These are phyloP conservation scores for Aporophyla lueneburgensis DNA, from an alignment of 2,888 invertebrate species.

Conservation along the genomic window DNA sequence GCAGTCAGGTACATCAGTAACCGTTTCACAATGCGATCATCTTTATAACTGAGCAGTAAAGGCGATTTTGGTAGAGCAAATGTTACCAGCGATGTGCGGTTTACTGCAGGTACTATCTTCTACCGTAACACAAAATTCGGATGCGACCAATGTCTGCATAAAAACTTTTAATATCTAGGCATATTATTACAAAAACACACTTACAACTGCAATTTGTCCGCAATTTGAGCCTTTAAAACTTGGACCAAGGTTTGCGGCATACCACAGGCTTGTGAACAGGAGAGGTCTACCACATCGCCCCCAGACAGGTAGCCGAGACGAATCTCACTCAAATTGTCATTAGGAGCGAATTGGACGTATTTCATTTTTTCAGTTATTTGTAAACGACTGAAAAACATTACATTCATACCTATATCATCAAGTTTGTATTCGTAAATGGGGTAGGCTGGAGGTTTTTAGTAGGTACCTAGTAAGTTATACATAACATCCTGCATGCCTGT, in stretches of 20 bases:
- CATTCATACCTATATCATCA: not conserved
- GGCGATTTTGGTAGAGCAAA: not conserved
- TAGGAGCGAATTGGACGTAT: slow-evolving; percentile 92
- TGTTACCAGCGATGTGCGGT: not conserved
- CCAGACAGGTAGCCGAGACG: slow-evolving; percentile 92
- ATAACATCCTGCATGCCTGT: no score
- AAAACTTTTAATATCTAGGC: not conserved
- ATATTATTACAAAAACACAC: slow-evolving; percentile 54
- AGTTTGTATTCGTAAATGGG: not conserved
- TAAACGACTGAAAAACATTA: slow-evolving; percentile 64
- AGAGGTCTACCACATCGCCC: slow-evolving; percentile 92
- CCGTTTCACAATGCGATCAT: not conserved
- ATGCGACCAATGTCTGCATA: not conserved
- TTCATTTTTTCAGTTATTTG: slow-evolving; percentile 89
- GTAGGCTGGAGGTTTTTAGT: not conserved
- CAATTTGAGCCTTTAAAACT: slow-evolving; percentile 83
- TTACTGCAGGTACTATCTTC: not conserved
- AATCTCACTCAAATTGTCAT: slow-evolving; percentile 89
- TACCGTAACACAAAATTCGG: not conserved
- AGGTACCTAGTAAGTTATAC: not conserved
- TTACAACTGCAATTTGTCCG: slow-evolving; percentile 81
- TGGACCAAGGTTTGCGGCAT: slow-evolving; percentile 84
- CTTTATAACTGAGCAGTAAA: no score
- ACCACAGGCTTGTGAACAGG: slow-evolving; percentile 90
- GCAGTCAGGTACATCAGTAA: not conserved